Conservation (phyloP, 2,888 invertebrate species). For the Dolichomitus sp. region DNA sequence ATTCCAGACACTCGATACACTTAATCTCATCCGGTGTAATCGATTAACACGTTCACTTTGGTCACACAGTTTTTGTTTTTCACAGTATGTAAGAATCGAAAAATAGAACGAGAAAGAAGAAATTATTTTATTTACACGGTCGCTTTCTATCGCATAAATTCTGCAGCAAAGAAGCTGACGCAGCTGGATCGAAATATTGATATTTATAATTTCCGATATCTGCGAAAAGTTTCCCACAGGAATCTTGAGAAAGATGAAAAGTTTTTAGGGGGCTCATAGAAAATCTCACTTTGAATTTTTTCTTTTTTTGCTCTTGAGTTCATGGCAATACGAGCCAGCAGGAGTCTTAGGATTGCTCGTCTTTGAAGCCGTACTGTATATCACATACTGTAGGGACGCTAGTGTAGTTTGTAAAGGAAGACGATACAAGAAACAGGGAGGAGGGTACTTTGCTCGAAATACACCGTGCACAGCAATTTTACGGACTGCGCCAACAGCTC, state of each 20-base stretch:
- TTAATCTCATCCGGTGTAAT: not conserved
- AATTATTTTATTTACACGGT: not conserved
- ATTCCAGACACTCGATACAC: not conserved
- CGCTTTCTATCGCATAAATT: not conserved
- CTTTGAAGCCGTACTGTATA: not conserved
- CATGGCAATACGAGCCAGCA: slow-evolving; percentile 24
- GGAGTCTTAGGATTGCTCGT: slow-evolving; percentile 30
- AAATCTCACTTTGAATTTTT: slow-evolving; percentile 27
- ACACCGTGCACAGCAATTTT: slow-evolving; percentile 65
- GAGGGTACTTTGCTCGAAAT: slow-evolving; percentile 64
- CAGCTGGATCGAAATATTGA: not conserved
- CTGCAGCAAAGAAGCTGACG: not conserved
- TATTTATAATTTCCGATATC: not conserved
- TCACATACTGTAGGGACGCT: not conserved
- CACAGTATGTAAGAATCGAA: not conserved
- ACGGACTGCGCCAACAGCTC: slow-evolving; percentile 62
- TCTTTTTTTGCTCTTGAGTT: slow-evolving; percentile 30
- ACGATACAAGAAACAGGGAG: slow-evolving; percentile 40
- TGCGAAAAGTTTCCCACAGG: not conserved
- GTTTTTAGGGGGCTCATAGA: slow-evolving; percentile 4
- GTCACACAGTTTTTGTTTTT: not conserved
- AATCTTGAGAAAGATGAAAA: not conserved
- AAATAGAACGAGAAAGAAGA: not conserved
- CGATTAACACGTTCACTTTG: not conserved
- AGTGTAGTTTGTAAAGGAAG: slow-evolving; percentile 2